phyloP scores from a whole-genome alignment of 2,113 vertebrate genomes.

The Pseudorasbora parva region DNA sequence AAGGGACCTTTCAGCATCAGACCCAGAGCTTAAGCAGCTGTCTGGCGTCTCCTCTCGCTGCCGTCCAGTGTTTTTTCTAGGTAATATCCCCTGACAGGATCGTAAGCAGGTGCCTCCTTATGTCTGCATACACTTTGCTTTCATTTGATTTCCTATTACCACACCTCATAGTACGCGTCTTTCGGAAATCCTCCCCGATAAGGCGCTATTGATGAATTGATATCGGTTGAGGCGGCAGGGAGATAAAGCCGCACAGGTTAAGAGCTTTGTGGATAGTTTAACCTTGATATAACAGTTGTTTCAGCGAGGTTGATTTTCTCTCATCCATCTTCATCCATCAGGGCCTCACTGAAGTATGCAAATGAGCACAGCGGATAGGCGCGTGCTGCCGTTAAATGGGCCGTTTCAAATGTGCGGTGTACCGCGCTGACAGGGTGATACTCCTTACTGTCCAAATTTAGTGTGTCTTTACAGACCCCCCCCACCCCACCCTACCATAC shows the following conservation, averaged over 20 bases:
- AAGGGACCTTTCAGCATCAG: background rate
- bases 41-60: constrained; percentile 7
- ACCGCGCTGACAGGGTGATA: constrained; percentile 82
- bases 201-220: constrained; percentile 81
- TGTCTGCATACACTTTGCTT: constrained; percentile 72
- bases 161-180: constrained; percentile 69
- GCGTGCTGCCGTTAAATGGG: constrained; percentile 88
- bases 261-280: constrained; percentile 87
- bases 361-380: constrained; percentile 85
- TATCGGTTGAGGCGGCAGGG: constrained; percentile 73
- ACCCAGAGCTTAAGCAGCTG: background rate
- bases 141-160: constrained; percentile 75
- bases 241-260: constrained; percentile 82
- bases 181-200: constrained; percentile 64
- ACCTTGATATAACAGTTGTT: constrained; percentile 99
- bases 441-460: constrained; percentile 86
- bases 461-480: constrained; percentile 74
- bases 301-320: constrained; percentile 88
- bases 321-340: constrained; percentile 98
- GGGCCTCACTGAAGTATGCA: constrained; percentile 87
- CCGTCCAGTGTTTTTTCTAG: constrained; percentile 68
- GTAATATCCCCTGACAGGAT: constrained; percentile 74
- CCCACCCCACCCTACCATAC: constrained; percentile 8
- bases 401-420: constrained; percentile 83
- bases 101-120: constrained; percentile 69